These are phyloP conservation scores for Myotis yumanensis DNA, from an alignment of 2,113 vertebrate genomes.

Conservation along the genomic window DNA sequence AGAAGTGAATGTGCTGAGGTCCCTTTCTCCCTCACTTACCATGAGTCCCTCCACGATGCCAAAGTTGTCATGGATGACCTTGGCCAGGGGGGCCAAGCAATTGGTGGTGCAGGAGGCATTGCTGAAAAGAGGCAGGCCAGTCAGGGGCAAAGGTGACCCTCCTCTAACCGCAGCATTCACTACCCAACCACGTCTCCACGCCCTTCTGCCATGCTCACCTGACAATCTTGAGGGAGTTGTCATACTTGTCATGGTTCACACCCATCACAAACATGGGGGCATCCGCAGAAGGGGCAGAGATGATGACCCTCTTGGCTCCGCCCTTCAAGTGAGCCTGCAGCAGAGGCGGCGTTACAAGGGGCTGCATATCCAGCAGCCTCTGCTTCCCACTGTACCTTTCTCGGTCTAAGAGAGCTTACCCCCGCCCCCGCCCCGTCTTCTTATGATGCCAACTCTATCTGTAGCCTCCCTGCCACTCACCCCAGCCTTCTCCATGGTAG, in stretches of 20 bases:
- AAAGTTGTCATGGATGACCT: constrained; percentile 97
- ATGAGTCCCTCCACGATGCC: constrained; percentile 96
- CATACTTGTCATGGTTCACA: constrained; percentile 97
- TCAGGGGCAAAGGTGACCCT: not conserved
- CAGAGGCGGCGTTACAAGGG: accelerated
- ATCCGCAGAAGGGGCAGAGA: constrained; percentile 97
- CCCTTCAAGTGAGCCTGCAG: constrained; percentile 95
- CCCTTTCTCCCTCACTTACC: constrained; percentile 81
- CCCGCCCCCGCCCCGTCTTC: too few species aligned
- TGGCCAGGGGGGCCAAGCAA: constrained; percentile 96
- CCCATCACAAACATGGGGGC: constrained; percentile 99
- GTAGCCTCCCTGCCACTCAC: constrained; percentile 82
- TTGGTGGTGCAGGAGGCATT: constrained; percentile 99
- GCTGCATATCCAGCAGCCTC: too few species aligned
- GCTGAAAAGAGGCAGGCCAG: constrained; percentile 77
- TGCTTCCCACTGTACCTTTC: not conserved
- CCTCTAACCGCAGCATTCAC: accelerated
- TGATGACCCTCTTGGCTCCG: constrained; percentile 96
- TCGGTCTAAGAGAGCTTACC: accelerated
- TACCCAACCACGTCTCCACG: accelerated
- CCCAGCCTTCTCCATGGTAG: constrained; percentile 96
- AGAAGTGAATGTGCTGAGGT: not conserved
- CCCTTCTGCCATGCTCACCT: constrained; percentile 84
- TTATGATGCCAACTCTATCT: accelerated
- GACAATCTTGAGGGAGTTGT: constrained; percentile 92